Evolutionary conservation across 2,797 vertebrate species (phyloP).

Genomic region (Falco concolor): DNA sequence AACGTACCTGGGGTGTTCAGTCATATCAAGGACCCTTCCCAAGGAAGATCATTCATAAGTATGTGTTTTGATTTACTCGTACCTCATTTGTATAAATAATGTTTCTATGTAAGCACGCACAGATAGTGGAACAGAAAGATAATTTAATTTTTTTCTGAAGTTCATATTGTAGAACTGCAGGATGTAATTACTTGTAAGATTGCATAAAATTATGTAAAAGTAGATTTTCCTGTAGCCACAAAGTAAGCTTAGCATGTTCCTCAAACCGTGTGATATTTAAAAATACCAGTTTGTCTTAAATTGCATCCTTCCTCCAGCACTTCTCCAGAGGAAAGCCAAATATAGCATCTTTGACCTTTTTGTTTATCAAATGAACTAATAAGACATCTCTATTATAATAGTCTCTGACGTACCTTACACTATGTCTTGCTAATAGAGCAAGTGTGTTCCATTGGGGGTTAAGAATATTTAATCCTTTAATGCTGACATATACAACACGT

Average conservation of each 20-base stretch:
- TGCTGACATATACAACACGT: slow-evolving; percentile 67
- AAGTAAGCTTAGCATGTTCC: not conserved
- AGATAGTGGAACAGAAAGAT: not conserved
- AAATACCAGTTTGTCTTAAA: not conserved
- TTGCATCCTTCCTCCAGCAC: not conserved
- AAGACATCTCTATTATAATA: not conserved
- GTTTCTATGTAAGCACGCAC: not conserved
- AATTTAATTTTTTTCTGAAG: not conserved
- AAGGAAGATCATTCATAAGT: not conserved
- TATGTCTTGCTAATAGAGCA: slow-evolving; percentile 44
- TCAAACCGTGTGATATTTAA: not conserved
- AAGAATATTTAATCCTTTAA: slow-evolving; percentile 75
- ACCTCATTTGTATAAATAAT: not conserved
- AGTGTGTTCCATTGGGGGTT: slow-evolving; percentile 57
- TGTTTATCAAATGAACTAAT: slow-evolving; percentile 45
- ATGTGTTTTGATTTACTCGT: not conserved
- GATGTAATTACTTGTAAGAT: not conserved
- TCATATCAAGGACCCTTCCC: not conserved
- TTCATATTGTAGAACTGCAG: not conserved
- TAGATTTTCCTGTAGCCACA: not conserved
- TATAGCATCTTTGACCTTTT: not conserved
- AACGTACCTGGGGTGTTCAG: fast-evolving
- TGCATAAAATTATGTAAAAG: not conserved
- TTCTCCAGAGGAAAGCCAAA: not conserved
- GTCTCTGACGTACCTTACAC: slow-evolving; percentile 26